phyloP scores from a whole-genome alignment of 2,113 vertebrate species.

The Malurus alboscapulatus region DNA sequence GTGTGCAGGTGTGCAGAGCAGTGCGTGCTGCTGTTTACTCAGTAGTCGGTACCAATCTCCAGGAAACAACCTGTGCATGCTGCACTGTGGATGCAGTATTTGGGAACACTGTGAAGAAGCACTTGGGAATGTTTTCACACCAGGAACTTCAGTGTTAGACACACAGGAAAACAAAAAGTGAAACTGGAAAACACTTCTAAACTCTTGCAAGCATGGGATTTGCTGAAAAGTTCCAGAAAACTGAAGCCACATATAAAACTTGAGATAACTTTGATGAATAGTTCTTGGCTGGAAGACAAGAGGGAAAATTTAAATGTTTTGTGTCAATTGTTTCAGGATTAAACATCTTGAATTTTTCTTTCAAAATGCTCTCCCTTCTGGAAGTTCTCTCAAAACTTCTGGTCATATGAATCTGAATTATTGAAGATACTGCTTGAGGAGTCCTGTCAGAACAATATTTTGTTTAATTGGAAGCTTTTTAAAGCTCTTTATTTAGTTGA shows the following conservation, averaged over 20 bases:
- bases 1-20: neutral
- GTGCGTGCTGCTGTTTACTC: neutral
- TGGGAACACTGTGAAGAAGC: neutral
- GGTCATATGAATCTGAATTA: slow-evolving; percentile 22
- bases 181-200: neutral
- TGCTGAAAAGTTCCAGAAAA: slow-evolving; percentile 15
- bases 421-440: neutral
- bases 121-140: neutral
- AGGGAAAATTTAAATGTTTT: neutral
- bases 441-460: slow-evolving; percentile 2
- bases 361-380: slow-evolving; percentile 55
- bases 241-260: neutral
- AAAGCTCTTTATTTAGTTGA: neutral
- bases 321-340: slow-evolving; percentile 29
- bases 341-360: slow-evolving; percentile 41
- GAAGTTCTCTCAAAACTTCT: slow-evolving; percentile 50
- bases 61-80: neutral
- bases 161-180: neutral
- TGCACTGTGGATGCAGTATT: neutral
- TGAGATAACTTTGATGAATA: slow-evolving; percentile 4
- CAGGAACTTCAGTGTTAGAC: neutral
- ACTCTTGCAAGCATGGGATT: neutral
- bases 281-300: slow-evolving; percentile 21
- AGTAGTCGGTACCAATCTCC: neutral
- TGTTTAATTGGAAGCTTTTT: neutral